These are phyloP conservation scores for Poecile montanus DNA, from an alignment of 2,797 vertebrate genomes.

Conservation along the genomic window DNA sequence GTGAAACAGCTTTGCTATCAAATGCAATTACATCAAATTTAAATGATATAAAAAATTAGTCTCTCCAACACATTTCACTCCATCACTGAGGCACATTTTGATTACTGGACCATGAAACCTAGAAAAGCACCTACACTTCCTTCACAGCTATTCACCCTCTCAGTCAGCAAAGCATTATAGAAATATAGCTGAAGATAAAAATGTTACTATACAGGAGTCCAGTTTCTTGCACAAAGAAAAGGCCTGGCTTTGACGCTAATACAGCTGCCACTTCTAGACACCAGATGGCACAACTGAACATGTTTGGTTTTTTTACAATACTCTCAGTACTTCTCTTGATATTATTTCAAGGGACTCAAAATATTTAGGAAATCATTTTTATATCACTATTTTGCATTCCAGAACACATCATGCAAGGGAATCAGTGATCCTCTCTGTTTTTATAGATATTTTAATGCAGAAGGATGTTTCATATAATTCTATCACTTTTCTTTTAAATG, in stretches of 20 bases:
- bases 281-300: slow-evolving; percentile 44
- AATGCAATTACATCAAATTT: neutral
- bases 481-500: neutral
- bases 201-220: neutral
- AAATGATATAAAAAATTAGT: neutral
- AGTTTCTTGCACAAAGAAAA: neutral
- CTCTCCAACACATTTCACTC: slow-evolving; percentile 10
- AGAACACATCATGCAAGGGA: neutral
- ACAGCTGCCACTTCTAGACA: neutral
- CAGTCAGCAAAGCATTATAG: neutral
- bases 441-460: neutral
- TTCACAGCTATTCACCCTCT: neutral
- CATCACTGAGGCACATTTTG: neutral
- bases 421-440: neutral
- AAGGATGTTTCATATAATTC: neutral
- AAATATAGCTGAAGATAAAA: neutral
- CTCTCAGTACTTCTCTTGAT: neutral
- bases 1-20: slow-evolving; percentile 6
- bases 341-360: neutral
- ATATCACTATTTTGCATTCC: neutral
- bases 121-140: neutral
- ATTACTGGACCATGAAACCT: neutral
- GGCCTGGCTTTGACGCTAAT: neutral
- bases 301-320: neutral
- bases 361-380: neutral